These are phyloP conservation scores for Cirrhinus molitorella DNA, from an alignment of 2,797 vertebrate species.

Conservation along the genomic window DNA sequence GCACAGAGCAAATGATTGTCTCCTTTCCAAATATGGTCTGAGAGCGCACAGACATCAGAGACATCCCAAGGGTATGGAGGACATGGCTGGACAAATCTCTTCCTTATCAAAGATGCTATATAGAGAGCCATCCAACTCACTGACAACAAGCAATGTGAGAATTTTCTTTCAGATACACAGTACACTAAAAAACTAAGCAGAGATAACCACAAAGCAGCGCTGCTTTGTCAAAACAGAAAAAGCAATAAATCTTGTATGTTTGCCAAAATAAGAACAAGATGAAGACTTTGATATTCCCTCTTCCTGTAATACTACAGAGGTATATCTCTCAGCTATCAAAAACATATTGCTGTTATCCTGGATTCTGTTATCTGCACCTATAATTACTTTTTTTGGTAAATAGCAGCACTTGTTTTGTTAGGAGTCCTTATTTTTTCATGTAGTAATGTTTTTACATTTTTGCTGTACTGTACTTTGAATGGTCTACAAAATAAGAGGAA, in stretches of 20 bases:
- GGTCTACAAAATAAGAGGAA: no score
- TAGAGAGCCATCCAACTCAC: neutral
- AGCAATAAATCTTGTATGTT: neutral
- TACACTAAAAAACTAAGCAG: neutral
- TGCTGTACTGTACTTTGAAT: no score
- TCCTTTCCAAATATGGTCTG: conserved; percentile 79
- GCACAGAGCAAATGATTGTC: conserved; percentile 69
- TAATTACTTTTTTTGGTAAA: neutral
- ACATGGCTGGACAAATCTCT: conserved; percentile 40
- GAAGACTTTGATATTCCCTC: neutral
- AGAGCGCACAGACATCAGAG: conserved; percentile 58
- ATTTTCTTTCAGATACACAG: neutral
- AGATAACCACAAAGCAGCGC: neutral
- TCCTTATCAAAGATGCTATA: conserved; percentile 30
- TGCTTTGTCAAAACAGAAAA: neutral
- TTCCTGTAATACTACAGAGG: neutral
- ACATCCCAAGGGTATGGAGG: conserved; percentile 50
- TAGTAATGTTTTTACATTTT: no score
- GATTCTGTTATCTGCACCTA: neutral
- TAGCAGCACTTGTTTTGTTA: neutral
- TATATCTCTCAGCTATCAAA: neutral
- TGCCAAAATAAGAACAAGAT: neutral
- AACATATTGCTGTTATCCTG: neutral
- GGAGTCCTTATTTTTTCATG: neutral
- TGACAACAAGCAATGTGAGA: neutral